Base-by-base conservation (phyloP, 2,888 invertebrate species). In the Phrixothrix hirtus region DNA sequence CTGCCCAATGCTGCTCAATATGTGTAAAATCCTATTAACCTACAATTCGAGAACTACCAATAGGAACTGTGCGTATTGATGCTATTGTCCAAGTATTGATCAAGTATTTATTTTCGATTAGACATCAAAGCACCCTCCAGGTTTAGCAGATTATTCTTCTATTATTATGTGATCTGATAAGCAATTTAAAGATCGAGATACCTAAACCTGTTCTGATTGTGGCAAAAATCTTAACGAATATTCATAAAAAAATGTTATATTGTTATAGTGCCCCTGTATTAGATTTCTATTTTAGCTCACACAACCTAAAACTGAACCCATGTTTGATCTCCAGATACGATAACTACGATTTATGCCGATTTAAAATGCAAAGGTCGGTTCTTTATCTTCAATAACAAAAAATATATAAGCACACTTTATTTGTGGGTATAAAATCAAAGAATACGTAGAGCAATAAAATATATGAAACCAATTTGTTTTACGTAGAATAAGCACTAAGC, bases 121-220 rank as follows among this genome's bases (percentile, higher is more conserved):
- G 49, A 70, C 72, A 66, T 73, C 73, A 74, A 75, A 75, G 72
- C 65, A 65, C 72, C 70, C 71, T 70, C 64, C 62, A 67, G 71
- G 69, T 70, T 72, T 71, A 64, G 63, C 62, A 67, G 73, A 73
- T 74, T 73, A 73, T 61, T 64, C 65, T 61, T 62, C 68, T 57
- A 67, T 69, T 71, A 65, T 62, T 56, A 64, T 64, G 17, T 35
- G 67, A 72, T 73, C 72, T 73, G 73, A 74, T 74, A 73, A 73
- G 69, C 64, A 66, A 48, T 48, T 52, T 47, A 34, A 43, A 53
- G 53, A 53, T 53, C 53, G 48, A 53, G 53, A 48, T 47, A 39
- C 49, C 17, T 44, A 43, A 52, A 48, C 53, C 35, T 48, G 53
- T 48, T 48, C 38, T 42, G 27, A 53, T 48, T 53, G 48, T 53